phyloP scores from a whole-genome alignment of 1,140 invertebrate genomes.

The Drosophila paulistorum region DNA sequence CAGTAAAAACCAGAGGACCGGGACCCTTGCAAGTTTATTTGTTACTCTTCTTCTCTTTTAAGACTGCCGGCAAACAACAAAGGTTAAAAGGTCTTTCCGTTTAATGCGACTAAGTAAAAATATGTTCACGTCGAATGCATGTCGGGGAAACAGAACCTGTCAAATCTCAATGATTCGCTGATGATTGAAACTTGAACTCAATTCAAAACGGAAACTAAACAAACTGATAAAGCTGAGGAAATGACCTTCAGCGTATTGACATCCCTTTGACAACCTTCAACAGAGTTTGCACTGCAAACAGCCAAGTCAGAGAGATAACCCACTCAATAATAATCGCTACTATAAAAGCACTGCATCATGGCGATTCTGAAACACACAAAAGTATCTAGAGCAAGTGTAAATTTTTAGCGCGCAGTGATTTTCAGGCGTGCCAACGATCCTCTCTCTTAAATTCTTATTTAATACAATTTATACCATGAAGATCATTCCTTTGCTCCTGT shows the following conservation, averaged over 20 bases:
- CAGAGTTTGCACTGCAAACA: conserved; percentile 27
- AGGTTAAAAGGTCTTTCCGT: no score
- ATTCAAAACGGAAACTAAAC: conserved; percentile 40
- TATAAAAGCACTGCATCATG: conserved; percentile 43
- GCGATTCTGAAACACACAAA: background rate
- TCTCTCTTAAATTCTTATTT: no score
- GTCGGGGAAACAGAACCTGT: no score
- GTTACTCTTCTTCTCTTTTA: no score
- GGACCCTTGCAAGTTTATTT: no score
- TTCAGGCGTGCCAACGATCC: conserved; percentile 50
- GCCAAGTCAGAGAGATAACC: conserved; percentile 38
- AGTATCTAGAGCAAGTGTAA: conserved; percentile 33
- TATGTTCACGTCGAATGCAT: no score
- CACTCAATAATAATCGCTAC: conserved; percentile 7
- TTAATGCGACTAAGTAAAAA: no score
- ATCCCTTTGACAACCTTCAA: conserved; percentile 30
- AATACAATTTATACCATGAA: background rate
- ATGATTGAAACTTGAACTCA: conserved; percentile 30
- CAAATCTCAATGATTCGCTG: background rate
- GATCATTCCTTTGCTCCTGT: background rate
- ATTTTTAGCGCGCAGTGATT: conserved; percentile 62
- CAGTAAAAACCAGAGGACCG: no score
- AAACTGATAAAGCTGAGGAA: conserved; percentile 47
- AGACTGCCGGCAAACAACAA: no score
- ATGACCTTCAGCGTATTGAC: conserved; percentile 17